Base-by-base conservation (phyloP, 2,113 vertebrate genomes). In the Rhea pennata region DNA sequence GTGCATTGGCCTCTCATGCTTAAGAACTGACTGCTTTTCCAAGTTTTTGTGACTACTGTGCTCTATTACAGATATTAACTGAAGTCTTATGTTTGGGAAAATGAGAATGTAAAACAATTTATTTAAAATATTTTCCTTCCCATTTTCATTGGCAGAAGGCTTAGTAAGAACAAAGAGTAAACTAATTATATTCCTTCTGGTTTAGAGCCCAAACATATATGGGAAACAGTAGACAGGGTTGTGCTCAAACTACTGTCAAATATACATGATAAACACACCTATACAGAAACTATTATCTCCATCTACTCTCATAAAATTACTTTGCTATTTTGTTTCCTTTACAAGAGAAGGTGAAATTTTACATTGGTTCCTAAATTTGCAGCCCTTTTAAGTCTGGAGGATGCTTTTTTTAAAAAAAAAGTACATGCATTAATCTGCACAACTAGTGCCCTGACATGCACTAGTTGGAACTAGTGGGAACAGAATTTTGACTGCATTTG, bases 1-100 rank as follows among this genome's bases (percentile, higher is more conserved):
- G 29, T 17, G 46, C 0, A 0, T 48, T 62, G 66, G 40, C 8
- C 36, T 4, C 27, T 33, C 2, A 2, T 1, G 12, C 0, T 1
- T 29, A 76, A 6, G 5, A 53, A 48, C 70, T 21, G 39, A 15
- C 7, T 21, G 36, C 11, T 74, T 36, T 44, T n/a, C 40, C 33
- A 24, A 59, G n/a, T 26, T 44, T 39, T 29, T 51, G 29, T 19
- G 29, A 78, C 48, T 27, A n/a, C 44, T 48, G 44, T 22, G 44
- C 67, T 46, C 16, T n/a, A 29, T 16, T 44, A 36, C 51, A 79
- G 62, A 81, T 13, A 84, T 8, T 10, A 79, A 91, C 7, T 24
- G 61, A 78, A 92, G 6, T 23, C 79, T 24, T 7, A 54, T 14
- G 7, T 39, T 79, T 89, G 13, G 26, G 50, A 89, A 82, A 93